phyloP scores from a whole-genome alignment of 2,797 vertebrate genomes.

The Bradypodion pumilum region DNA sequence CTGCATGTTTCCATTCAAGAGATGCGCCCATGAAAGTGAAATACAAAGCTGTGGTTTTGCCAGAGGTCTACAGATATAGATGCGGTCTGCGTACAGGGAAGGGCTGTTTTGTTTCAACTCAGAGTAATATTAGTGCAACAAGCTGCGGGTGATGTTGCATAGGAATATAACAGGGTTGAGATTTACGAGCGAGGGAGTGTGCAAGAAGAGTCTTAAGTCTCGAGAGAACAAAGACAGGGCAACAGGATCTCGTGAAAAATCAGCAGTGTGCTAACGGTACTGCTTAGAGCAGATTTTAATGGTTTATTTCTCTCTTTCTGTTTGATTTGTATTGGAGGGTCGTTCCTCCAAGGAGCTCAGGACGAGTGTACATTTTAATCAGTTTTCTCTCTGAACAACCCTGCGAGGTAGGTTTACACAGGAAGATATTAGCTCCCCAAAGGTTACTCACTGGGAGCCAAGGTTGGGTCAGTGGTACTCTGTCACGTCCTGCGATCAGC shows the following conservation, averaged over 20 bases:
- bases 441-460: too few species aligned
- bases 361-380: neutral
- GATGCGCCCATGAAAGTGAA: neutral
- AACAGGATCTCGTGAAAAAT: neutral
- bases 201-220: constrained; percentile 55
- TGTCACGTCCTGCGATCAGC: too few species aligned
- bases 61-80: neutral
- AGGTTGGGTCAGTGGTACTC: too few species aligned
- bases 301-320: too few species aligned
- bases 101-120: constrained; percentile 34
- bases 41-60: neutral
- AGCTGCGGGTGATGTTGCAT: constrained; percentile 51
- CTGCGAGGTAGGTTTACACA: neutral
- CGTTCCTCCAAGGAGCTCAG: neutral
- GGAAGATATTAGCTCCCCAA: neutral
- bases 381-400: neutral
- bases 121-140: constrained; percentile 61
- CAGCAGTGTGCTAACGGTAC: constrained; percentile 13
- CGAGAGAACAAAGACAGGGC: constrained; percentile 17
- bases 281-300: neutral
- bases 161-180: constrained; percentile 63
- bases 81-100: neutral
- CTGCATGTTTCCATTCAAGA: neutral
- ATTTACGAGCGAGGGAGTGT: constrained; percentile 52
- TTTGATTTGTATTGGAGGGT: neutral